Conservation (phyloP, 2,797 vertebrate species). For the Semaprochilodus insignis region DNA sequence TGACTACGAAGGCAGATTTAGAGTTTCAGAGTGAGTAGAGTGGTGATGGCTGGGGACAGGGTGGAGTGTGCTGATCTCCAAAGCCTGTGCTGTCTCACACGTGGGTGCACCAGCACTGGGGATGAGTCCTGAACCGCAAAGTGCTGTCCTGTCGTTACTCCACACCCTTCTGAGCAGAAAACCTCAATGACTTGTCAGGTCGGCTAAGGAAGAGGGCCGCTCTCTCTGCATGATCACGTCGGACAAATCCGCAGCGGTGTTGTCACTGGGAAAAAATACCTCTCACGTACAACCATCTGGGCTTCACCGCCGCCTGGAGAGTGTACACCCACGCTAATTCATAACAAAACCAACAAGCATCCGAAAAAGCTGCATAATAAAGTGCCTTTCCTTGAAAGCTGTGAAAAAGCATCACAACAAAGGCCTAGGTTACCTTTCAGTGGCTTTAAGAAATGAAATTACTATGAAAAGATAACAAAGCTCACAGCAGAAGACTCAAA, state of each 20-base stretch:
- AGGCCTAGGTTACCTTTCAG: not conserved
- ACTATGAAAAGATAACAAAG: slow-evolving; percentile 23
- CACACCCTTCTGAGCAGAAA: slow-evolving; percentile 62
- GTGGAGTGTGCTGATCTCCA: not conserved
- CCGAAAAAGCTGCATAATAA: slow-evolving; percentile 60
- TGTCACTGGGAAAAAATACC: slow-evolving; percentile 63
- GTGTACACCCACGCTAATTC: slow-evolving; percentile 46
- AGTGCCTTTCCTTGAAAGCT: slow-evolving; percentile 47
- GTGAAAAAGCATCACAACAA: not conserved
- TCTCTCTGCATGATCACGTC: slow-evolving; percentile 9
- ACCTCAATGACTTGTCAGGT: slow-evolving; percentile 53
- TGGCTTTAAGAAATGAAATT: slow-evolving; percentile 6
- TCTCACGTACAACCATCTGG: slow-evolving; percentile 58
- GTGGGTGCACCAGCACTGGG: slow-evolving; percentile 43
- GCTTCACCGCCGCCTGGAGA: slow-evolving; percentile 60
- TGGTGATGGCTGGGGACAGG: not conserved
- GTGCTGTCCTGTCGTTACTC: slow-evolving; percentile 67
- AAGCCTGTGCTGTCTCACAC: slow-evolving; percentile 34
- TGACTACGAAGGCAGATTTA: not conserved
- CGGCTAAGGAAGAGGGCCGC: slow-evolving; percentile 34
- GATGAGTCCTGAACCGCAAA: slow-evolving; percentile 58
- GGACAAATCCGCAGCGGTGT: slow-evolving; percentile 41
- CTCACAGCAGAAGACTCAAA: slow-evolving; percentile 25
- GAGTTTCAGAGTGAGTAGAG: not conserved
- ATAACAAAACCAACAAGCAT: slow-evolving; percentile 52